Conservation (phyloP, 2,797 vertebrate species). For the Glossophaga mutica region DNA sequence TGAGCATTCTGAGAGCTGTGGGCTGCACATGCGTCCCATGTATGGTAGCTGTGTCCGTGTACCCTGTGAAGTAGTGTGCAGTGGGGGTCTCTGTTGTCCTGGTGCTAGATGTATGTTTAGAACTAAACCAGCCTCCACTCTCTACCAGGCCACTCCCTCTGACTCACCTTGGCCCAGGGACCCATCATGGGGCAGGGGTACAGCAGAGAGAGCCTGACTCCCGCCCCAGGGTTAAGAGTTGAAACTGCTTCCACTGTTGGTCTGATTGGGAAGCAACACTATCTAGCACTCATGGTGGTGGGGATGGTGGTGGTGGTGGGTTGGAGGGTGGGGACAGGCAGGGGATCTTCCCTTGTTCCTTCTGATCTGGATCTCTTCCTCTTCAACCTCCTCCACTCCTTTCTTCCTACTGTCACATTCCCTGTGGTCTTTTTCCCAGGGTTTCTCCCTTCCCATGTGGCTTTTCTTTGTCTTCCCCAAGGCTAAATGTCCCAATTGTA, state of each 20-base stretch:
- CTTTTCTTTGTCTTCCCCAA: constrained; percentile 37
- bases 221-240: neutral
- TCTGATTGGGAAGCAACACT: constrained; percentile 30
- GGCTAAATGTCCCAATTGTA: neutral
- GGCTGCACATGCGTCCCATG: constrained; percentile 62
- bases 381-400: neutral
- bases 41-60: constrained; percentile 50
- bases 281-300: neutral
- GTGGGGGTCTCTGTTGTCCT: constrained; percentile 77
- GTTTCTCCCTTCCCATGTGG: neutral
- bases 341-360: neutral
- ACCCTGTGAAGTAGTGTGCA: constrained; percentile 75
- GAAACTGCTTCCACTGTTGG: neutral
- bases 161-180: neutral
- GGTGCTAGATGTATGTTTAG: constrained; percentile 81
- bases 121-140: constrained; percentile 68
- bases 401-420: neutral
- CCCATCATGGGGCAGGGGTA: neutral
- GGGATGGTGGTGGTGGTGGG: neutral
- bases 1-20: constrained; percentile 54
- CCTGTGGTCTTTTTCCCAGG: neutral
- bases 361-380: neutral
- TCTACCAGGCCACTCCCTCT: neutral
- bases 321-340: neutral
- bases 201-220: neutral